Evolutionary conservation across 2,113 vertebrate genomes (phyloP).

Genomic region (Notechis scutatus): DNA sequence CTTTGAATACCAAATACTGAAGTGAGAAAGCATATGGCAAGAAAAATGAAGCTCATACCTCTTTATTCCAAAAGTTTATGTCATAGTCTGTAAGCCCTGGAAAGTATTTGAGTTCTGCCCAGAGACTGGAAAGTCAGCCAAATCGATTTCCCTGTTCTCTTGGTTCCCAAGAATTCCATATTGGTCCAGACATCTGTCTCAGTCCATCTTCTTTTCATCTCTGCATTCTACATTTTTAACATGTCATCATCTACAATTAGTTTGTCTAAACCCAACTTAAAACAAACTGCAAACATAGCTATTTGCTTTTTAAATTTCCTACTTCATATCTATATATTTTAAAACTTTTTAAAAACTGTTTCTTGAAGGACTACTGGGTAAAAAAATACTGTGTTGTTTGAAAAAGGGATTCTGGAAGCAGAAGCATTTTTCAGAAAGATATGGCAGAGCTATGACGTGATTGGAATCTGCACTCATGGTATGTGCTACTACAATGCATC

Average conservation of each 20-base stretch:
- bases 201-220: slow-evolving; percentile 11
- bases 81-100: neutral
- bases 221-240: neutral
- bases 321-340: neutral
- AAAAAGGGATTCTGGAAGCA: neutral
- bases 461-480: neutral
- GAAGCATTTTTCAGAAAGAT: neutral
- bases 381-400: neutral
- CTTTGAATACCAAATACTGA: slow-evolving; percentile 34
- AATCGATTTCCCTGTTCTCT: slow-evolving; percentile 4
- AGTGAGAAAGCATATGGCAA: slow-evolving; percentile 51
- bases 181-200: neutral
- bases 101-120: slow-evolving; percentile 43
- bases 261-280: neutral
- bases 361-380: neutral
- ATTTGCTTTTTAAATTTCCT: fast-evolving
- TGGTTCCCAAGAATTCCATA: slow-evolving; percentile 29
- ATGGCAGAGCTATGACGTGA: neutral
- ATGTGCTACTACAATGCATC: neutral
- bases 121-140: slow-evolving; percentile 32
- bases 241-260: neutral
- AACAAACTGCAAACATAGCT: neutral
- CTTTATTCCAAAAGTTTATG: slow-evolving; percentile 48
- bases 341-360: neutral
- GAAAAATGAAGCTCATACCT: slow-evolving; percentile 18